Evolutionary conservation across 1,140 invertebrate genomes (phyloP), one percentile per base, ranked within the genome.

Genomic region (Heliconius hewitsoni): DNA sequence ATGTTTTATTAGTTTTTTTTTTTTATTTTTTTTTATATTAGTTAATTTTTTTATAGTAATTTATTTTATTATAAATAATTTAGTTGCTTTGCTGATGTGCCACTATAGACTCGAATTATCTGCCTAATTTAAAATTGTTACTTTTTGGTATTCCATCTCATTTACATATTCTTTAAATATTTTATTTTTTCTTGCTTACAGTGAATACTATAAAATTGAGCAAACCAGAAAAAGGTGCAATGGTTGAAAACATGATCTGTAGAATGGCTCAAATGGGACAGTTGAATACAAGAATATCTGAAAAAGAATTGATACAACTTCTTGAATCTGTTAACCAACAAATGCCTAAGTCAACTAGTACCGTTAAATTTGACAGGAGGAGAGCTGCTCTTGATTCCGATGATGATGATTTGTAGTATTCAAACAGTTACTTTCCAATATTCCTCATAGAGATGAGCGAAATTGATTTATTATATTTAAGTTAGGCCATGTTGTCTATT

Each of bases 191-290:
- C 80, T 52, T 73, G 74, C 57, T 96, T 95, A 46, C 92, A 99
- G 98, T 99, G 84, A 99, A 99, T 88, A 99, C 98, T 80, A 96
- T 99, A 66, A 97, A 97, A 89, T 94, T 99, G 77, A 98, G 98
- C 79, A 99, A 99, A 95, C 98, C 99, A 60, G 98, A 99, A 85
- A 99, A 99, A 94, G 98, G 97, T 13, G 96, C 96, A 92, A 98
- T 98, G 97, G 96, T 99, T 27, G 98, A 99, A 95, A 97, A 97
- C 84, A 98, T 99, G 96, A 96, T 99, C 76, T 95, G 99, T 66
- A 96, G 97, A 83, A 99, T 99, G 98, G 98, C 98, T 42, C 97
- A 98, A 89, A 96, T 96, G 86, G 98, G 98, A 37, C 98, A 98
- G 94, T 94, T 99, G 75, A 91, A 95, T 71, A 96, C 96, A 34